Percentiles rank a stretch among this genome's conserved stretches.
Conservation (phyloP, 2,797 vertebrate species). For the Tiaroga cobitis region DNA sequence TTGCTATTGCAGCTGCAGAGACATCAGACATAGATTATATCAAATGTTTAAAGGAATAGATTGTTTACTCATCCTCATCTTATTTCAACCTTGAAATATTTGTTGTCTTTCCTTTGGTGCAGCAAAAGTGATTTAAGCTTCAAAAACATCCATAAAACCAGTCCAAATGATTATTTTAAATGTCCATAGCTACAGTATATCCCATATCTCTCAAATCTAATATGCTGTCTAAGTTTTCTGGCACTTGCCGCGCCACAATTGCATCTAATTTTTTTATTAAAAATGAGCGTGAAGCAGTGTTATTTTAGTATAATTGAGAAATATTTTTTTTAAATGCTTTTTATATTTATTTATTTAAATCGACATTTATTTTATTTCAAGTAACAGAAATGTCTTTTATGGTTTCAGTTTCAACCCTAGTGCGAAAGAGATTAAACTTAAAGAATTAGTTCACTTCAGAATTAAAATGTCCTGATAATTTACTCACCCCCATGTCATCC, state of each 20-base stretch:
- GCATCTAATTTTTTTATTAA: too few relatives aligned
- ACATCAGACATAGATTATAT: not conserved
- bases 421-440: not conserved
- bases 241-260: too few relatives aligned
- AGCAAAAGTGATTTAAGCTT: not conserved
- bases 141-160: not conserved
- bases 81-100: not conserved
- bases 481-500: too few relatives aligned
- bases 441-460: not conserved
- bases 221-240: not conserved
- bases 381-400: not conserved
- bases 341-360: not conserved
- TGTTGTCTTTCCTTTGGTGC: not conserved
- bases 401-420: not conserved
- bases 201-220: not conserved
- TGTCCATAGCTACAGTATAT: not conserved
- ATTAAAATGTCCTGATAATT: too few relatives aligned
- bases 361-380: not conserved
- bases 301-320: too few relatives aligned
- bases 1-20: not conserved
- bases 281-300: too few relatives aligned
- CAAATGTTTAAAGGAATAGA: slow-evolving; percentile 3
- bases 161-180: not conserved
- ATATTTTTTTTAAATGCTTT: too few relatives aligned
- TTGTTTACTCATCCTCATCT: not conserved